Evolutionary conservation across 2,113 vertebrate species (phyloP).

Genomic region (Eudyptes chrysolophus): DNA sequence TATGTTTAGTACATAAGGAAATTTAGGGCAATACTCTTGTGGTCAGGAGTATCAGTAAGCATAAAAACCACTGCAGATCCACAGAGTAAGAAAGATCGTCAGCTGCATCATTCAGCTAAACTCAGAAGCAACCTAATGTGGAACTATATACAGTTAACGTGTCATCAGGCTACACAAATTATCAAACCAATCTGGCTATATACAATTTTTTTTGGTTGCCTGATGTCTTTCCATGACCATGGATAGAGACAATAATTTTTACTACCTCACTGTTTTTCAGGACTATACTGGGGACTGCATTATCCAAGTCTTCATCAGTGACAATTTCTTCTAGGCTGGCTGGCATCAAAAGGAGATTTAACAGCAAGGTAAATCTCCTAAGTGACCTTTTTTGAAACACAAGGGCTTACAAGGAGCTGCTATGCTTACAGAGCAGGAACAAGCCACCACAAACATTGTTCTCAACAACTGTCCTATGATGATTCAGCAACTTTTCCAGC

Average conservation of each 20-base stretch:
- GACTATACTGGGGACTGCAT: not conserved
- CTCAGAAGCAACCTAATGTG: not conserved
- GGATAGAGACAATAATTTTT: not conserved
- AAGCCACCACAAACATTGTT: not conserved
- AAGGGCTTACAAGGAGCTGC: not conserved
- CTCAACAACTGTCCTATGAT: not conserved
- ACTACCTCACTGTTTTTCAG: not conserved
- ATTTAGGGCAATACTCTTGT: slow-evolving; percentile 8
- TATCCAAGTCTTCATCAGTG: not conserved
- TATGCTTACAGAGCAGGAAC: not conserved
- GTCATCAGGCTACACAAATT: not conserved
- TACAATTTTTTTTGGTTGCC: not conserved
- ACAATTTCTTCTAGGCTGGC: not conserved
- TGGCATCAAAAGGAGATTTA: not conserved
- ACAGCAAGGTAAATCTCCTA: not conserved
- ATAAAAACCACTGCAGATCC: not conserved
- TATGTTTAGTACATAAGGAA: not conserved
- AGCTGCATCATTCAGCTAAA: not conserved
- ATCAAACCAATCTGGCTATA: not conserved
- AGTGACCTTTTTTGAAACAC: not conserved
- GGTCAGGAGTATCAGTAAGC: not conserved
- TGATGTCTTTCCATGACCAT: not conserved
- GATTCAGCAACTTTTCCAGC: not conserved
- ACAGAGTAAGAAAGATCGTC: not conserved
- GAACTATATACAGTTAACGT: not conserved